Base-by-base conservation (phyloP, 1,140 invertebrate species). In the Temnothorax longispinosus region DNA sequence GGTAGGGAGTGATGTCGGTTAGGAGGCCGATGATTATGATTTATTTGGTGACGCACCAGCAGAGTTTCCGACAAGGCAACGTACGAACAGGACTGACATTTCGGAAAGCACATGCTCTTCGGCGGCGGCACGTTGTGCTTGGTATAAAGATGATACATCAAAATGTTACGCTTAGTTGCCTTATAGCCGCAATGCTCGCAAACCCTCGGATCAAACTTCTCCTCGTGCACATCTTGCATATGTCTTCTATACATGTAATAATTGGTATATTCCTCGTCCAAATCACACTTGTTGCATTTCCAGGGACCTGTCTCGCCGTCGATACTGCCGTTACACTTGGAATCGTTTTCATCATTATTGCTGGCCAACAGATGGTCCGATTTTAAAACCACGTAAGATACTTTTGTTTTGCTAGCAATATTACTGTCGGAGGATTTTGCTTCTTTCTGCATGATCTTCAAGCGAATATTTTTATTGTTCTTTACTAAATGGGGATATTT, bases 401-500 rank as follows among this genome's bases (percentile, higher is more conserved):
- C 95, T 85, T 96, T 96, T 1, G 94, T 94, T 67, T 94, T 95
- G 3, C 88, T 88, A 4, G 93, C 81, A 21, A 87, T 88, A 87
- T 93, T 92, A 13, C 91, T 92, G 10, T 95, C 94, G 0, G 93
- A 52, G 1, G 93, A 93, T 84, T 94, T 94, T 3, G 92, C 82
- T 87, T 95, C 94, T 86, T 96, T 96, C 76, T 96, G 96, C 93
- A 98, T 96, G 78, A 98, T 98, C 95, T 98, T 98, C 50, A 98
- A 94, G 93, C 97, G 97, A 50, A 98, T 98, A 93, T 98, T 98
- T 94, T 98, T 98, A 89, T 98, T 98, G 88, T 97, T 97, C 93
- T 98, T 98, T 0, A 98, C 97, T 56, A 98, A 96, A 93, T 98
- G 97, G 8, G 98, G 98, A 96, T 98, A 98, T 93, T 98, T 98